Percentiles rank a stretch among this genome's conserved stretches.
Conservation (phyloP, 37 sponge, comb jelly and placozoan genomes). For the Cliona cf. orientalis region DNA sequence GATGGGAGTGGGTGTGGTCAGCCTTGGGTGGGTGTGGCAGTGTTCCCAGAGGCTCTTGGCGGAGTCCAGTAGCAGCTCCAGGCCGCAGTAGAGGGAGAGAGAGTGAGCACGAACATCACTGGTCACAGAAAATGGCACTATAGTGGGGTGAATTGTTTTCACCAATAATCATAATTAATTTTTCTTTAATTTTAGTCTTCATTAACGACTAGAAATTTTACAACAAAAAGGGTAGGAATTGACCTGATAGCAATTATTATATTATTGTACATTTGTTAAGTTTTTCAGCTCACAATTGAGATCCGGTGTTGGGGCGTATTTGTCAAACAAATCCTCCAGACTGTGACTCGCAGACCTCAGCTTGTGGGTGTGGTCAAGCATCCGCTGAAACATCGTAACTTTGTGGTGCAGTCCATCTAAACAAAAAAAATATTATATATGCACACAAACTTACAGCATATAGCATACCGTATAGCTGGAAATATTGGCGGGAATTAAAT, state of each 20-base stretch:
- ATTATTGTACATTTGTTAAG: background rate
- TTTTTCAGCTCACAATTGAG: background rate
- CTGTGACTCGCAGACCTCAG: background rate
- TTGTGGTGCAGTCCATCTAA: background rate
- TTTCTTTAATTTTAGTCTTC: too few species aligned
- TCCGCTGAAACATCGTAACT: background rate
- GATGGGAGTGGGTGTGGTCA: background rate
- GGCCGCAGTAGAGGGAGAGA: constrained; percentile 24
- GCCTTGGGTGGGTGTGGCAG: background rate
- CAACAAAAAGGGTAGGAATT: background rate
- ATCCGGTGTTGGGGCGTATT: constrained; percentile 10
- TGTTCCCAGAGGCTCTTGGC: constrained; percentile 13
- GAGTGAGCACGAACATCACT: constrained; percentile 3
- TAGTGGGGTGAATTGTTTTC: too few species aligned
- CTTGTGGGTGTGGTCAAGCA: background rate
- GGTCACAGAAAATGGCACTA: constrained; percentile 20
- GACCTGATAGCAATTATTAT: background rate
- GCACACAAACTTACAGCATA: too few species aligned
- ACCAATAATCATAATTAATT: too few species aligned
- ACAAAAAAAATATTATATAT: too few species aligned
- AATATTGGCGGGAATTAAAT: too few species aligned
- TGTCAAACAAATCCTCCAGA: background rate
- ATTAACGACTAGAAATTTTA: too few species aligned
- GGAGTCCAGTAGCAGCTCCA: constrained; percentile 41
- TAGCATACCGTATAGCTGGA: too few species aligned